These are phyloP conservation scores for Zaprionus tsacasi DNA, from an alignment of 1,140 invertebrate species.

Conservation along the genomic window DNA sequence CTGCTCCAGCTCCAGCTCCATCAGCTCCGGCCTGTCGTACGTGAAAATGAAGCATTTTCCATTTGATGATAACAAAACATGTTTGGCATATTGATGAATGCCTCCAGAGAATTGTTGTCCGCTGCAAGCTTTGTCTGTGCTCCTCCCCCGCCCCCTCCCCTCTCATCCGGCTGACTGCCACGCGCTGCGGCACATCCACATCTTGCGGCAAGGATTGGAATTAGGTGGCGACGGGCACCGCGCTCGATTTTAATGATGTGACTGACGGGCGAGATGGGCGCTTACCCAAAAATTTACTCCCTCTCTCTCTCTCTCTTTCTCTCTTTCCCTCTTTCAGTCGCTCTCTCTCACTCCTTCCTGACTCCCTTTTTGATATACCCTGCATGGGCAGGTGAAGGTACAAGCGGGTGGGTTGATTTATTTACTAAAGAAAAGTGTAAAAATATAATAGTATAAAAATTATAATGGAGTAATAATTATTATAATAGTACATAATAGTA, in stretches of 20 bases:
- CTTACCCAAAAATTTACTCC: conserved; percentile 56
- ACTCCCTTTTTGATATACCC: background rate
- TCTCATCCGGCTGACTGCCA: conserved; percentile 11
- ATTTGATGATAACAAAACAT: conserved; percentile 81
- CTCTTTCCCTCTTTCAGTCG: too few relatives aligned
- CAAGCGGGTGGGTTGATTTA: background rate
- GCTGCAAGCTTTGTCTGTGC: conserved; percentile 31
- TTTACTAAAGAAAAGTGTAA: too few relatives aligned
- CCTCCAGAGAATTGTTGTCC: conserved; percentile 69
- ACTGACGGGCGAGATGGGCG: conserved; percentile 59
- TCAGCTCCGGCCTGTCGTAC: conserved; percentile 52
- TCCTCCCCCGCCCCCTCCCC: background rate
- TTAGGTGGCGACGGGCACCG: conserved; percentile 58
- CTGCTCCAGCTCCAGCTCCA: conserved; percentile 4
- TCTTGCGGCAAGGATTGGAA: conserved; percentile 76
- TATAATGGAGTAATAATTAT: too few relatives aligned
- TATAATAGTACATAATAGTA: too few relatives aligned
- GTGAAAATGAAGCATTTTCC: conserved; percentile 80
- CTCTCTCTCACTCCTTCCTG: too few relatives aligned
- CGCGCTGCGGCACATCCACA: conserved; percentile 45
- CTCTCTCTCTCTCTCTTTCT: too few relatives aligned
- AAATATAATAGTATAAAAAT: too few relatives aligned
- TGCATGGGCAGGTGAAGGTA: background rate
- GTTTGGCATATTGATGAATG: conserved; percentile 82
- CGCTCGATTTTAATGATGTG: conserved; percentile 78